Evolutionary conservation across 2,797 vertebrate species (phyloP).

Genomic region (Lutjanus campechanus): DNA sequence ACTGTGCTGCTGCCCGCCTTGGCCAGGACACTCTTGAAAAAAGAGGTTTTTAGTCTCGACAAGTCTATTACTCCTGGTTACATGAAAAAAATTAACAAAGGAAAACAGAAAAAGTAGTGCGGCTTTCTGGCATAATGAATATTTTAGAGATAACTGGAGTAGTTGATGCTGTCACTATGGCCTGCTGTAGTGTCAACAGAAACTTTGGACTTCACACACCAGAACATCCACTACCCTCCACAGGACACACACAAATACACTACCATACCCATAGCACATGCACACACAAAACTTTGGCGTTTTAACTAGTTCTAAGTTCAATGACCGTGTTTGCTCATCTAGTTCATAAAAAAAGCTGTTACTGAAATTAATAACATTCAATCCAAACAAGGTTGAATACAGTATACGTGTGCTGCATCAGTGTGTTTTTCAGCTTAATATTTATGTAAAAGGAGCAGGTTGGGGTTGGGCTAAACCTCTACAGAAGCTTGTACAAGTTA

Average conservation of each 20-base stretch:
- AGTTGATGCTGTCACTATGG: constrained; percentile 18
- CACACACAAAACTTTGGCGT: not conserved
- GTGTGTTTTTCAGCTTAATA: not conserved
- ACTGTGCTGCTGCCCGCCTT: too few relatives aligned
- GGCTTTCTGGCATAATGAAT: not conserved
- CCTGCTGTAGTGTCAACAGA: constrained; percentile 65
- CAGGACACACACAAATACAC: constrained; percentile 13
- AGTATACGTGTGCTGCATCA: too few relatives aligned
- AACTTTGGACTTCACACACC: constrained; percentile 67
- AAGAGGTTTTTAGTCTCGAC: too few relatives aligned
- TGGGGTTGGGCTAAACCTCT: not conserved
- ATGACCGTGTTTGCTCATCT: not conserved
- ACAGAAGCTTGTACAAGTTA: not conserved
- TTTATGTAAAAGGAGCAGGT: not conserved
- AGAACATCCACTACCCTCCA: constrained; percentile 9
- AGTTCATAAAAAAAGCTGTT: not conserved
- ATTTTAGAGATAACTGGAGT: not conserved
- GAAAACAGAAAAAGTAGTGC: not conserved
- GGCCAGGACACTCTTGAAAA: too few relatives aligned
- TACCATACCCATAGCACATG: not conserved
- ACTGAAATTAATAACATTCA: not conserved
- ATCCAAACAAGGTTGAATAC: not conserved
- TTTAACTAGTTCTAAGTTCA: not conserved
- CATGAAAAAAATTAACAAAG: not conserved
- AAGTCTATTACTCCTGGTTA: too few relatives aligned